A percentile compares a stretch with the other conserved stretches of the same genome.
phyloP scores from a whole-genome alignment of 2,888 invertebrate genomes.

The Mythimna vitellina region DNA sequence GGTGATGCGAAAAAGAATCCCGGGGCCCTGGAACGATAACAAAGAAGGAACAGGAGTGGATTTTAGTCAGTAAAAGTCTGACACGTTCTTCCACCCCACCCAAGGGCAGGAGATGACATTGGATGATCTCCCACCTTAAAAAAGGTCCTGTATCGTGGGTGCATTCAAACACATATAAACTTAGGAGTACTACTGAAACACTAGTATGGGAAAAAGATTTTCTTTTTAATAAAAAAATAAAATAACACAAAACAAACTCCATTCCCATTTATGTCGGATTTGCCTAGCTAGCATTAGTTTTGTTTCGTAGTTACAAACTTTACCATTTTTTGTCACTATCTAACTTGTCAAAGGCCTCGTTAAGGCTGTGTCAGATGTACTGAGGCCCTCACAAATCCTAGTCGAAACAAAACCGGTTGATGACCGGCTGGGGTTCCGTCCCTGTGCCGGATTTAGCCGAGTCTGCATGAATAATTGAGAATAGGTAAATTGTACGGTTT shows the following conservation, averaged over 20 bases:
- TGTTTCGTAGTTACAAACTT: not conserved
- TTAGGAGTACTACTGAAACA: no score
- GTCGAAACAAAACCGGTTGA: conserved; percentile 17
- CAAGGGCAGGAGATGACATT: no score
- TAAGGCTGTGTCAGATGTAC: conserved; percentile 28
- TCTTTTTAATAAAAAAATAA: no score
- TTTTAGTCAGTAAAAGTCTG: no score
- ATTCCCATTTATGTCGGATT: not conserved
- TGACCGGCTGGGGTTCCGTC: not conserved
- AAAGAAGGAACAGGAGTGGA: no score
- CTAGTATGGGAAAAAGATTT: no score
- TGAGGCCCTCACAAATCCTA: conserved; percentile 23
- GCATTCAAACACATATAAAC: no score
- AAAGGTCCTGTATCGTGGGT: no score
- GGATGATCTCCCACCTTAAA: no score
- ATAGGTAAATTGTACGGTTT: not conserved
- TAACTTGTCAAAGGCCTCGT: conserved; percentile 33
- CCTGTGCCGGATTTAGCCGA: not conserved
- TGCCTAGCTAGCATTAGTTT: not conserved
- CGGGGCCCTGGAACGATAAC: no score
- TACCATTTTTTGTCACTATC: conserved; percentile 17
- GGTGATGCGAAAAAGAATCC: no score
- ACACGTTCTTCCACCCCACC: no score
- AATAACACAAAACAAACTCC: not conserved
- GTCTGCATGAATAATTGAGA: not conserved